A percentile compares a stretch with the other conserved stretches of the same genome.
Evolutionary conservation across 2,888 invertebrate genomes (phyloP).

Genomic region (Nomada ferruginata): DNA sequence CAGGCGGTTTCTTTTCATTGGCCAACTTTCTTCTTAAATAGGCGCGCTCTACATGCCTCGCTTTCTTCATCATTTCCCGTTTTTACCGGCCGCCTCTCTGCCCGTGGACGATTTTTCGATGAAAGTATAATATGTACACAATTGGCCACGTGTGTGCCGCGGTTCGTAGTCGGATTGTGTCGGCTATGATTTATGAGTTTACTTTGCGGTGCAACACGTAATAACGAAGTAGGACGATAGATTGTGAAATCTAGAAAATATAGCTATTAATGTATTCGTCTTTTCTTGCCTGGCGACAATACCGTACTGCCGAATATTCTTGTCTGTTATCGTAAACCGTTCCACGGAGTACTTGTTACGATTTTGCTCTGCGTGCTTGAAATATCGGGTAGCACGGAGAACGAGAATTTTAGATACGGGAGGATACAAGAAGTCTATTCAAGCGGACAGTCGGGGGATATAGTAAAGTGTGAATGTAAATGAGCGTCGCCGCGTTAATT

Average conservation of each 20-base stretch:
- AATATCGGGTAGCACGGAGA: too few species aligned
- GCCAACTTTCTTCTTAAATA: slow-evolving; percentile 46
- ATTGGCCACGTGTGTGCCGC: neutral
- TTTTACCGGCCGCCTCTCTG: neutral
- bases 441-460: too few species aligned
- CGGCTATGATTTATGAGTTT: neutral
- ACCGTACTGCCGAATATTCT: neutral
- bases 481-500: too few species aligned
- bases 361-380: too few species aligned
- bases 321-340: neutral
- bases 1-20: slow-evolving; percentile 7
- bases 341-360: neutral
- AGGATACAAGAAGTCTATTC: too few species aligned
- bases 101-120: neutral
- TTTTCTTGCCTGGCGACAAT: neutral
- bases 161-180: neutral
- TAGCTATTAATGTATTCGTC: too few species aligned
- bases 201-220: neutral
- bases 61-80: slow-evolving; percentile 31
- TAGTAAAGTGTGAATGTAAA: too few species aligned
- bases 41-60: slow-evolving; percentile 18
- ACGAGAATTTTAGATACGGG: too few species aligned
- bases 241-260: too few species aligned
- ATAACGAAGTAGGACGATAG: neutral
- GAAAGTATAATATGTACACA: neutral